Conservation (phyloP, 2,888 invertebrate genomes). For the Drosophila melanocephala region DNA sequence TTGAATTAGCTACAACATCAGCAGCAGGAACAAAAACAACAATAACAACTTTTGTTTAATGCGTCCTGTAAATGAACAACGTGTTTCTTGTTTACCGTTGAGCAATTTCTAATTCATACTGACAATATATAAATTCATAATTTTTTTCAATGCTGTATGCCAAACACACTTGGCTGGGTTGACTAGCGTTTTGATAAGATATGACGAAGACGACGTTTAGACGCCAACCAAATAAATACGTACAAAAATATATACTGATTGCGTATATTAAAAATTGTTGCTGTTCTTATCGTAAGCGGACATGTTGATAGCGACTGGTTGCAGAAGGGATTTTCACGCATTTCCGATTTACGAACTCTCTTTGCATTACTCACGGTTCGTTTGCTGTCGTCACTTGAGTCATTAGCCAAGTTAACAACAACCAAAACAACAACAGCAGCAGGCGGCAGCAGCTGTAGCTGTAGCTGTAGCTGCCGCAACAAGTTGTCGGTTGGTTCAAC, state of each 20-base stretch:
- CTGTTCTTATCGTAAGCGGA: conserved; percentile 49
- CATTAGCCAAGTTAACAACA: conserved; percentile 41
- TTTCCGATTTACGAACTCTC: conserved; percentile 58
- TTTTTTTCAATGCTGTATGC: conserved; percentile 40
- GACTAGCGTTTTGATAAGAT: conserved; percentile 73
- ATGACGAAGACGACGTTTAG: conserved; percentile 48
- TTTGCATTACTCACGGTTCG: conserved; percentile 55
- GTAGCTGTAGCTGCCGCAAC: conserved; percentile 42
- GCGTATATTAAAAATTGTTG: not conserved
- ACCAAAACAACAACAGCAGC: conserved; percentile 9
- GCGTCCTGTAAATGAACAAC: conserved; percentile 46
- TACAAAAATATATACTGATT: conserved; percentile 1
- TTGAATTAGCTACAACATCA: conserved; percentile 26
- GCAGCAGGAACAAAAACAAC: conserved; percentile 24
- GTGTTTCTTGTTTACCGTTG: not conserved
- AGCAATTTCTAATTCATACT: conserved; percentile 37
- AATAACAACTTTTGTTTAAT: conserved; percentile 39
- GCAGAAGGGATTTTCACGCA: conserved; percentile 63
- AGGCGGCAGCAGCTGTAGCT: conserved; percentile 15
- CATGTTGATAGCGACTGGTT: conserved; percentile 40
- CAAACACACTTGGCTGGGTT: conserved; percentile 50
- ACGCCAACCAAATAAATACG: conserved; percentile 46
- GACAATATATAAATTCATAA: conserved; percentile 19
- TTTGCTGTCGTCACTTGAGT: conserved; percentile 53
- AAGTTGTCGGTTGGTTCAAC: conserved; percentile 47